These are phyloP conservation scores for Hephaestus fuliginosus DNA, from an alignment of 2,797 vertebrate species.

Conservation along the genomic window DNA sequence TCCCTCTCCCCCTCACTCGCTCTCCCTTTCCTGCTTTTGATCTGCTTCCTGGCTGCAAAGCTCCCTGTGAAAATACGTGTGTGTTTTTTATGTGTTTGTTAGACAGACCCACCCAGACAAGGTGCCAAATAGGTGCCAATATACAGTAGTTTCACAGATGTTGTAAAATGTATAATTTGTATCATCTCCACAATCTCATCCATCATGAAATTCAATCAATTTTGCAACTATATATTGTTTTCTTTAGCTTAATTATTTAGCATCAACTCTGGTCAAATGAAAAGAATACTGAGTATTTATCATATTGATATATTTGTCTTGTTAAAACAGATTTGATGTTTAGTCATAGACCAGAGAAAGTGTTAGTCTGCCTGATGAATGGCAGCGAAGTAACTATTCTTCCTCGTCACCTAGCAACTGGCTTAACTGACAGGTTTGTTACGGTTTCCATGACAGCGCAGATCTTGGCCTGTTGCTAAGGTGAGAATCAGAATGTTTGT, in stretches of 20 bases:
- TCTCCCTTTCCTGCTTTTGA: conserved; percentile 63
- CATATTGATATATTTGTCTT: background rate
- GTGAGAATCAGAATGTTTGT: conserved; percentile 62
- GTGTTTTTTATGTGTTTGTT: background rate
- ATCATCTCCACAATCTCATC: background rate
- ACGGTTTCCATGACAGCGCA: conserved; percentile 74
- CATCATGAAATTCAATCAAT: background rate
- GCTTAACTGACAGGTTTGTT: conserved; percentile 67
- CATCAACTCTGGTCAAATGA: background rate
- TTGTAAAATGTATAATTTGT: background rate
- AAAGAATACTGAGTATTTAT: background rate
- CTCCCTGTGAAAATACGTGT: conserved; percentile 19
- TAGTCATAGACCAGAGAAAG: background rate
- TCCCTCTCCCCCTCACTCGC: conserved; percentile 35
- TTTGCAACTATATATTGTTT: background rate
- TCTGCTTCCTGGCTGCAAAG: conserved; percentile 45
- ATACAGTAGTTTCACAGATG: background rate
- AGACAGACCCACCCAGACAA: background rate
- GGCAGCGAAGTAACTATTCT: conserved; percentile 42
- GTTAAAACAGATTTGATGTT: conserved; percentile 1
- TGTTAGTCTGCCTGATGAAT: conserved; percentile 9
- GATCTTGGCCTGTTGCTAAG: conserved; percentile 68
- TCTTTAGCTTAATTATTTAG: background rate
- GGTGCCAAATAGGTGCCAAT: background rate
- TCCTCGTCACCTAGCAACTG: conserved; percentile 69